Base-by-base conservation (phyloP, 2,797 vertebrate species). In the Poecilia wingei region DNA sequence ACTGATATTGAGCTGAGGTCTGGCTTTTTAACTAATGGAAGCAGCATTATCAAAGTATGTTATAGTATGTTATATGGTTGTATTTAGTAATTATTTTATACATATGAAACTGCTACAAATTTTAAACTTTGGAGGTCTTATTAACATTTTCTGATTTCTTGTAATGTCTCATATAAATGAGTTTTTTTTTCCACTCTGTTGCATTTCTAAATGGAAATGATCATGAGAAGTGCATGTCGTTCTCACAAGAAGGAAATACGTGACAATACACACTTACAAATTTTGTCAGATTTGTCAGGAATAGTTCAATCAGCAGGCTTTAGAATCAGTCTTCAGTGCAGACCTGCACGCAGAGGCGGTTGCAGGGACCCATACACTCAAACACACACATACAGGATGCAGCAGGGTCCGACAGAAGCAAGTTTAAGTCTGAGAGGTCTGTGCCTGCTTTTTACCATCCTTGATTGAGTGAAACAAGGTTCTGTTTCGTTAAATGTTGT, bases 391-490 rank as follows among this genome's bases (percentile, higher is more conserved):
- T 81, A 74, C 72, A 61, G 66, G 51, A 75, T 77, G 71, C 77
- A 81, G 74, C 75, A 84, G 75, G 82, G 85, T 89, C 83, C 92
- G 83, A 91, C 94, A 91, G 86, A 7, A 93, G 89, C 71, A 91
- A 86, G 88, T 87, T 91, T 87, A 80, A 84, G 89, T 95, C 91
- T 86, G 84, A 88, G 81, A 86, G 22, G 75, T 75, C 68, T 45
- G 85, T 69, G 90, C 74, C 92, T 95, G 94, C 70, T 91, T 94
- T 92, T 90, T 93, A 88, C 76, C 90, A 92, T 22, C 43, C 76
- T 82, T 93, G 91, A 96, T 94, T 94, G 92, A 94, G 92, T 92
- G 86, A 92, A 96, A 95, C 93, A 93, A 93, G 91, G 85, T 89
- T 91, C 87, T 86, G 89, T 84, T 90, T 91, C 80, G 83, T 90